phyloP scores from a whole-genome alignment of 2,113 vertebrate species.

The Procapra przewalskii region DNA sequence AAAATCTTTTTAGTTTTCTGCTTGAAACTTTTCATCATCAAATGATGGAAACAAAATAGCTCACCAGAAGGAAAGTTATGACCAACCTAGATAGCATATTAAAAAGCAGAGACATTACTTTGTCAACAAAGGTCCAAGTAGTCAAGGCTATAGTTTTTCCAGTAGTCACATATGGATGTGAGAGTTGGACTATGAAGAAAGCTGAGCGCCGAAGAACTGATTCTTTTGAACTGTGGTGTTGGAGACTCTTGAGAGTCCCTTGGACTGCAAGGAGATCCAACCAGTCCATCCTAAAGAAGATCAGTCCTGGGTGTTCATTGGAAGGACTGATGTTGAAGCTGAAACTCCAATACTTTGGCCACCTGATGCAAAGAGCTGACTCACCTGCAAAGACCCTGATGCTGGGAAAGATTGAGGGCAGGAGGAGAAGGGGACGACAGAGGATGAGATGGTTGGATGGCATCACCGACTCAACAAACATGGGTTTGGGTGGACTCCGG shows the following conservation, averaged over 20 bases:
- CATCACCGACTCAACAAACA: neutral
- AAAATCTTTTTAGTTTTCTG: neutral
- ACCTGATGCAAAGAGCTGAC: neutral
- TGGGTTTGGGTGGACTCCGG: neutral
- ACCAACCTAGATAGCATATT: neutral
- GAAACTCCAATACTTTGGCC: neutral
- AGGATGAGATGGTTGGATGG: neutral
- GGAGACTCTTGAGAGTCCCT: neutral
- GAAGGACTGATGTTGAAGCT: neutral
- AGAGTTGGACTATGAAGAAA: neutral
- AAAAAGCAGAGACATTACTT: neutral
- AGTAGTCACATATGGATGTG: neutral
- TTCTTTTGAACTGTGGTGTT: neutral
- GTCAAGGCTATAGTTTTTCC: neutral
- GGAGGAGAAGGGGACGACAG: neutral
- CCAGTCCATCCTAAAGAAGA: neutral
- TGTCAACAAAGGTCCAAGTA: neutral
- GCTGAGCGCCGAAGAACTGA: fast-evolving
- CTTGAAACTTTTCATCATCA: neutral
- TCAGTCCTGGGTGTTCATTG: neutral
- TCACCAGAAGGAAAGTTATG: neutral
- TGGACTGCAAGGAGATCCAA: neutral
- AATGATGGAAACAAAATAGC: neutral
- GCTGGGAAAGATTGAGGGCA: neutral
- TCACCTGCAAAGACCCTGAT: neutral